These are phyloP conservation scores for Cyphomyrus discorhynchus DNA, from an alignment of 2,113 vertebrate genomes.

Conservation along the genomic window DNA sequence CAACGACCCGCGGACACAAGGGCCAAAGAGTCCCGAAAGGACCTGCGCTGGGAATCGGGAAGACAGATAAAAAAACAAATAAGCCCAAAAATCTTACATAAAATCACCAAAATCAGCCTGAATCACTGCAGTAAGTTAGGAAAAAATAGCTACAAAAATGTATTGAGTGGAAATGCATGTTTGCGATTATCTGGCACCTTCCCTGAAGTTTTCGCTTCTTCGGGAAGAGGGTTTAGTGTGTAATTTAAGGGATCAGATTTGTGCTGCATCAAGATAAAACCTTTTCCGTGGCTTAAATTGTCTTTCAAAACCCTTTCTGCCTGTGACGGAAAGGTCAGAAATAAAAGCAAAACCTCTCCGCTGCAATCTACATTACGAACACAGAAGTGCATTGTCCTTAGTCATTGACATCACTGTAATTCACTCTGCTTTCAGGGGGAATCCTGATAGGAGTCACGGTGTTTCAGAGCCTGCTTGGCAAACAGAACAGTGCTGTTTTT, in stretches of 20 bases:
- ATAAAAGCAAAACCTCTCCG: neutral
- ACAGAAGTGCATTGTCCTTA: conserved; percentile 6
- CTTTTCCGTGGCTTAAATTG: neutral
- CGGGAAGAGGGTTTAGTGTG: neutral
- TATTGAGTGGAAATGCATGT: neutral
- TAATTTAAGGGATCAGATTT: neutral
- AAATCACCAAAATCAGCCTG: neutral
- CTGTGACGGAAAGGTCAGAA: neutral
- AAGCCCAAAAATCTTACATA: neutral
- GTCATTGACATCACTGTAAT: neutral
- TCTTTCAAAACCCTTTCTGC: neutral
- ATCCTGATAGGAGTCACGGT: neutral
- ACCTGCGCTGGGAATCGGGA: neutral
- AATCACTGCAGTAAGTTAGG: neutral
- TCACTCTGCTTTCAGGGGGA: neutral
- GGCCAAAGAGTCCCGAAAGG: neutral
- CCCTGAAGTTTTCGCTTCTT: neutral
- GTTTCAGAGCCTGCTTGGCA: neutral
- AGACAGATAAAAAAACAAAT: neutral
- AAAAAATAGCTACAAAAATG: neutral
- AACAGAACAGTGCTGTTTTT: neutral
- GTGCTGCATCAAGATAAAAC: neutral
- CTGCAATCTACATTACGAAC: neutral
- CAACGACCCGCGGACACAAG: neutral
- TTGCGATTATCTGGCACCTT: neutral